A percentile compares a stretch with the other conserved stretches of the same genome.
Evolutionary conservation across 2,888 invertebrate genomes (phyloP).

Genomic region (Romanomermis culicivorax): DNA sequence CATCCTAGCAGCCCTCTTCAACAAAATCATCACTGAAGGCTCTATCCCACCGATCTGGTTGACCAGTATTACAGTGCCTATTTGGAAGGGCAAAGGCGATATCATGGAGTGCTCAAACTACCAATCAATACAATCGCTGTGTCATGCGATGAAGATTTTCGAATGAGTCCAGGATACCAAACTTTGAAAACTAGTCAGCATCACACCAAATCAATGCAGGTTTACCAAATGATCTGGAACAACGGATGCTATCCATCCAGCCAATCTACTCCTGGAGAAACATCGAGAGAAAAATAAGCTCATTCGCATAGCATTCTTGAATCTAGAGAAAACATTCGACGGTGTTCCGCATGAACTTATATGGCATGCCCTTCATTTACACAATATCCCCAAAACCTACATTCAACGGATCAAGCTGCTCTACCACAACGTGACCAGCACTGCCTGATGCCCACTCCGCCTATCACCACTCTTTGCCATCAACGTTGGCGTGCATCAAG

Average conservation of each 20-base stretch:
- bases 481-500: too few relatives aligned
- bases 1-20: conserved; percentile 2
- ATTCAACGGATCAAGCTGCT: not conserved
- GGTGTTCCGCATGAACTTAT: not conserved
- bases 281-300: not conserved
- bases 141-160: conserved; percentile 6
- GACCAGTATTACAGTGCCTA: conserved; percentile 3
- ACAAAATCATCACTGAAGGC: not conserved
- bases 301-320: not conserved
- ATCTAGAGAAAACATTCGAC: not conserved
- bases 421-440: not conserved
- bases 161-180: not conserved
- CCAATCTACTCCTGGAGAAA: not conserved
- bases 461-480: too few relatives aligned
- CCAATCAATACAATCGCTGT: not conserved
- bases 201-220: not conserved
- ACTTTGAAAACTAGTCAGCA: not conserved
- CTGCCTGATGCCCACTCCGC: too few relatives aligned
- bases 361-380: not conserved
- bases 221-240: not conserved
- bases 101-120: conserved; percentile 1
- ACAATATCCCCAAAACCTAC: not conserved
- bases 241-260: not conserved
- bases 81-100: conserved; percentile 2
- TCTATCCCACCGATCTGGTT: not conserved